These are phyloP conservation scores for Apamea anceps DNA, from an alignment of 2,888 invertebrate species.

Conservation along the genomic window DNA sequence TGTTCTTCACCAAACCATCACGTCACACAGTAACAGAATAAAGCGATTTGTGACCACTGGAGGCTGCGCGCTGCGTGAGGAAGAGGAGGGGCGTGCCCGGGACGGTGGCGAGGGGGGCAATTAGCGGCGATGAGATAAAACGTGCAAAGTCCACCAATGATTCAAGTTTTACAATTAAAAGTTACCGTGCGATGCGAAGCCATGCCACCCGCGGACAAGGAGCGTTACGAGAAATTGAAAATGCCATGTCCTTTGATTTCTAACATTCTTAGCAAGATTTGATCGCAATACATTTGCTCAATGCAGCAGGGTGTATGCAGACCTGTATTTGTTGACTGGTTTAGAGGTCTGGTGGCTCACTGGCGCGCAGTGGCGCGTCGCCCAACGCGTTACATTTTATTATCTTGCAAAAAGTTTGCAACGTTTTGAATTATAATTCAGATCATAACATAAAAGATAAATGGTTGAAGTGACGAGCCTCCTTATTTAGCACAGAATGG, in stretches of 20 bases:
- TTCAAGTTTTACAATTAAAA: slow-evolving; percentile 79
- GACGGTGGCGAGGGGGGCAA: slow-evolving; percentile 53
- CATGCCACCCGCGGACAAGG: slow-evolving; percentile 17
- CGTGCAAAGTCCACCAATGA: slow-evolving; percentile 75
- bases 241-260: not conserved
- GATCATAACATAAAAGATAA: slow-evolving; percentile 65
- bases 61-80: not conserved
- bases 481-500: not conserved
- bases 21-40: not conserved
- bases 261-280: not conserved
- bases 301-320: not conserved
- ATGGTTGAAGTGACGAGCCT: slow-evolving; percentile 49
- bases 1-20: slow-evolving; percentile 1
- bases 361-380: not conserved
- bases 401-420: slow-evolving; percentile 59
- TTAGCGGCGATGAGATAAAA: slow-evolving; percentile 75
- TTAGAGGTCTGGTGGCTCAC: not conserved
- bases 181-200: slow-evolving; percentile 60
- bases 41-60: slow-evolving; percentile 7
- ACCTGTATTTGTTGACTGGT: not conserved
- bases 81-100: not conserved
- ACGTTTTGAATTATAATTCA: slow-evolving; percentile 63
- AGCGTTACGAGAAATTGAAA: not conserved
- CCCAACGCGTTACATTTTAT: slow-evolving; percentile 61
- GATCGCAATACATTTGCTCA: not conserved